phyloP scores from a whole-genome alignment of 1,140 invertebrate genomes.

The Anadara kagoshimensis region DNA sequence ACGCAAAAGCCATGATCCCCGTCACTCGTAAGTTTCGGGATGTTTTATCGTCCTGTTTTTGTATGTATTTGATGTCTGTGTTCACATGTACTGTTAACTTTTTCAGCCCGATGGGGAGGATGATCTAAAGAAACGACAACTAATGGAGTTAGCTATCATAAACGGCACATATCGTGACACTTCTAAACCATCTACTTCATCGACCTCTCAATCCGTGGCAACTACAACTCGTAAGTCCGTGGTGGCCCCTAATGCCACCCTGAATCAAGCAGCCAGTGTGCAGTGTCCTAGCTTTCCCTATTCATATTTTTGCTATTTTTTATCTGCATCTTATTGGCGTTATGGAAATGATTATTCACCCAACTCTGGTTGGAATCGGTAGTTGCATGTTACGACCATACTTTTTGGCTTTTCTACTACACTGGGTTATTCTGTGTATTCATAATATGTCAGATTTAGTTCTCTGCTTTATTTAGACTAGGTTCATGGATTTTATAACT shows the following conservation, averaged over 20 bases:
- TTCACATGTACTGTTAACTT: conserved; percentile 42
- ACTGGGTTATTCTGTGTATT: too few relatives aligned
- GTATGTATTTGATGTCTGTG: conserved; percentile 1
- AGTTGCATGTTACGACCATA: too few relatives aligned
- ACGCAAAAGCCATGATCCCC: conserved; percentile 72
- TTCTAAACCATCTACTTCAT: conserved; percentile 60
- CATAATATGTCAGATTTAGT: too few relatives aligned
- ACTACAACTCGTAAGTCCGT: conserved; percentile 67
- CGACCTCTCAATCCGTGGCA: conserved; percentile 49
- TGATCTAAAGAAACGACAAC: conserved; percentile 98
- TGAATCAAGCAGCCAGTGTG: conserved; percentile 40
- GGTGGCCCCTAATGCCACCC: conserved; percentile 32
- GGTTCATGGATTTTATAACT: too few relatives aligned
- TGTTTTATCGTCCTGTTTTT: conserved; percentile 16
- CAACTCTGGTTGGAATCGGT: too few relatives aligned
- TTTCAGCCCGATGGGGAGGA: conserved; percentile 98
- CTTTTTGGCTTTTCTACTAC: too few relatives aligned
- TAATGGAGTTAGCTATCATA: conserved; percentile 99
- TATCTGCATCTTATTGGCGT: too few relatives aligned
- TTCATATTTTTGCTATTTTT: conserved; percentile 8
- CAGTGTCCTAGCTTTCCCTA: conserved; percentile 51
- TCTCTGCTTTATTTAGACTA: too few relatives aligned
- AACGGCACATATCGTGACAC: conserved; percentile 97
- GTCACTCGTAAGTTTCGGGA: conserved; percentile 55
- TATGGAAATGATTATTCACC: too few relatives aligned